Evolutionary conservation across 2,888 invertebrate species (phyloP).

Genomic region (Drosophila mayaguana): DNA sequence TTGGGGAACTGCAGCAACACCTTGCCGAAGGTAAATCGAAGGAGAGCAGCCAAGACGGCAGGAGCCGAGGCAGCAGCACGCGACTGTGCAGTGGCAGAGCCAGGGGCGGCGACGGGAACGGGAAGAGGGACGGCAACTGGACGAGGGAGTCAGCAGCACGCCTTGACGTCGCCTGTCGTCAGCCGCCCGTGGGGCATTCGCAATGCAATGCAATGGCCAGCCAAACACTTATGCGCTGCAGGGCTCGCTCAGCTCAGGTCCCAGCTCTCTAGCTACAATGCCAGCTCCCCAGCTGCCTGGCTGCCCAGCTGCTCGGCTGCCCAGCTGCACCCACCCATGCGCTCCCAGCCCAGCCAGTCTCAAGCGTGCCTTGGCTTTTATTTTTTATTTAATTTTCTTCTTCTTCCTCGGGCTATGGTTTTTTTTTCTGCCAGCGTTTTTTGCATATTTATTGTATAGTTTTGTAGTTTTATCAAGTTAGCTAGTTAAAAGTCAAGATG

Average conservation of each 20-base stretch:
- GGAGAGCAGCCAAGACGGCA: constrained; percentile 6
- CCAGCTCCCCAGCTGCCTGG: neutral
- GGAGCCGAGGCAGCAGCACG: neutral
- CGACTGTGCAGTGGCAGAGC: constrained; percentile 1
- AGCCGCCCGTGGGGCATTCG: constrained; percentile 32
- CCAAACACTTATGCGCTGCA: constrained; percentile 64
- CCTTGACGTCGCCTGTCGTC: constrained; percentile 5
- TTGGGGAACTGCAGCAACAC: constrained; percentile 59
- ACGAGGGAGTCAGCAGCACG: neutral
- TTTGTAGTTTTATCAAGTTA: constrained; percentile 80
- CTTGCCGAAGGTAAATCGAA: constrained; percentile 47
- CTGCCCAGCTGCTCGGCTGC: neutral
- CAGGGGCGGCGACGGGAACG: neutral
- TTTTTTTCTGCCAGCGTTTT: constrained; percentile 42
- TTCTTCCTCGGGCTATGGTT: constrained; percentile 1
- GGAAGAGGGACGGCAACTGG: neutral
- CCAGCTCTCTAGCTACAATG: constrained; percentile 1
- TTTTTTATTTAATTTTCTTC: constrained; percentile 14
- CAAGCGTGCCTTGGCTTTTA: constrained; percentile 11
- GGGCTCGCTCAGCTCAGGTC: constrained; percentile 36
- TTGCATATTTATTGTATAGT: constrained; percentile 80
- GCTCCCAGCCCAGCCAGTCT: neutral
- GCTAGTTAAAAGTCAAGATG: constrained; percentile 80
- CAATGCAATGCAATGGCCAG: constrained; percentile 64
- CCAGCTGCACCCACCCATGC: neutral